These are phyloP conservation scores for Atherix ibis DNA, from an alignment of 2,888 invertebrate species.

Conservation along the genomic window DNA sequence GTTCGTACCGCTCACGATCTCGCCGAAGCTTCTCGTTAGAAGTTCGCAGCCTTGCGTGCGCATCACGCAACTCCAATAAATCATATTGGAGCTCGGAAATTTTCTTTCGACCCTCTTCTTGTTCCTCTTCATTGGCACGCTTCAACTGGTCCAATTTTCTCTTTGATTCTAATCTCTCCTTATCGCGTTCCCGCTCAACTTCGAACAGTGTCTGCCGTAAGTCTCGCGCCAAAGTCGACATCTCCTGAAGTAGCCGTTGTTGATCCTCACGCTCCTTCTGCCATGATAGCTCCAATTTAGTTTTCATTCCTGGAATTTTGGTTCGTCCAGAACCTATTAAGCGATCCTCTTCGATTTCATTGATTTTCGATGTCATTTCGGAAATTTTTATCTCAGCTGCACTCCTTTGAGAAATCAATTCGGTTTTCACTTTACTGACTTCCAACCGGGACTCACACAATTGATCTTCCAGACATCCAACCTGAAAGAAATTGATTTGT, in stretches of 20 bases:
- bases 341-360: slow-evolving; percentile 69
- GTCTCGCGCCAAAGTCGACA: slow-evolving; percentile 76
- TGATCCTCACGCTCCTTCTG: slow-evolving; percentile 88
- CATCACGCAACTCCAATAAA: slow-evolving; percentile 72
- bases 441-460: slow-evolving; percentile 70
- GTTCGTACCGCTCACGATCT: slow-evolving; percentile 73
- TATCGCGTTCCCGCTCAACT: slow-evolving; percentile 79
- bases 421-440: slow-evolving; percentile 69
- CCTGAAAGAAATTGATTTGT: slow-evolving; percentile 14
- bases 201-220: slow-evolving; percentile 75
- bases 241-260: slow-evolving; percentile 76
- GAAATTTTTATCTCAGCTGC: slow-evolving; percentile 72
- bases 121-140: slow-evolving; percentile 72
- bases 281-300: slow-evolving; percentile 83
- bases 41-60: slow-evolving; percentile 78
- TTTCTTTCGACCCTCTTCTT: slow-evolving; percentile 76
- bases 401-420: slow-evolving; percentile 76
- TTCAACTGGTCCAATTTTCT: slow-evolving; percentile 72
- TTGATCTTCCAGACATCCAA: slow-evolving; percentile 76
- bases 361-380: slow-evolving; percentile 67
- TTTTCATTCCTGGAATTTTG: slow-evolving; percentile 70
- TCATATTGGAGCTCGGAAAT: slow-evolving; percentile 73
- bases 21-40: slow-evolving; percentile 79
- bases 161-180: slow-evolving; percentile 74
- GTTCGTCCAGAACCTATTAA: slow-evolving; percentile 68